Percentiles rank a stretch among this genome's conserved stretches.
Evolutionary conservation across 2,113 vertebrate species (phyloP).

Genomic region (Piaya cayana): DNA sequence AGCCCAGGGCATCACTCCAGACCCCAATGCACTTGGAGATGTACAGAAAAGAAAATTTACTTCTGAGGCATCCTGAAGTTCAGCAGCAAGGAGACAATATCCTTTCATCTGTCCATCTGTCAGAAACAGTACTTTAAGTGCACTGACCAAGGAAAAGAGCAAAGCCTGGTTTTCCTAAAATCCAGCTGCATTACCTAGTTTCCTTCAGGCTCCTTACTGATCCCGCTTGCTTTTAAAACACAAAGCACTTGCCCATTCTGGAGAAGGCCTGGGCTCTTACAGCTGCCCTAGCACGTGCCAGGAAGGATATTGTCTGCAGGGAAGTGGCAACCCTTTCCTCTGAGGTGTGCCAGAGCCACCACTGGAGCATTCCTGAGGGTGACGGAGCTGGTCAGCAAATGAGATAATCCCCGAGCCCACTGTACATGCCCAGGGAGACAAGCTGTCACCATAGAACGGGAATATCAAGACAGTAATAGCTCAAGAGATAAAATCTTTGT

Average conservation of each 20-base stretch:
- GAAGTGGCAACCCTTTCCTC: not conserved
- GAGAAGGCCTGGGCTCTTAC: not conserved
- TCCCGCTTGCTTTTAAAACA: not conserved
- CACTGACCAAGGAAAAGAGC: not conserved
- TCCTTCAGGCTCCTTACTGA: not conserved
- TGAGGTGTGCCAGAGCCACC: not conserved
- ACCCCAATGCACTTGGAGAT: not conserved
- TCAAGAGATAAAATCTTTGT: not conserved
- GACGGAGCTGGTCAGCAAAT: not conserved
- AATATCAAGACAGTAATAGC: not conserved
- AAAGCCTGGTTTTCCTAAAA: not conserved
- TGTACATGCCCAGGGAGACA: not conserved
- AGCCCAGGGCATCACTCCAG: not conserved
- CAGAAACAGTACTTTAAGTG: not conserved
- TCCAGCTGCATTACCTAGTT: not conserved
- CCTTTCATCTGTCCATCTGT: not conserved
- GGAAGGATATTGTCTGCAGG: rapidly evolving
- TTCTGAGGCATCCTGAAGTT: not conserved
- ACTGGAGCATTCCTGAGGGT: not conserved
- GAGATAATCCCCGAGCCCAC: not conserved
- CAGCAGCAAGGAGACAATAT: not conserved
- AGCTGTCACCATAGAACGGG: not conserved
- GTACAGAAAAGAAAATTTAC: not conserved
- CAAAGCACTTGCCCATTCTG: not conserved
- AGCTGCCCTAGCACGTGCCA: not conserved